A percentile compares a stretch with the other conserved stretches of the same genome.
These are phyloP conservation scores for Meriones unguiculatus DNA, from an alignment of 2,113 vertebrate species.

Conservation along the genomic window DNA sequence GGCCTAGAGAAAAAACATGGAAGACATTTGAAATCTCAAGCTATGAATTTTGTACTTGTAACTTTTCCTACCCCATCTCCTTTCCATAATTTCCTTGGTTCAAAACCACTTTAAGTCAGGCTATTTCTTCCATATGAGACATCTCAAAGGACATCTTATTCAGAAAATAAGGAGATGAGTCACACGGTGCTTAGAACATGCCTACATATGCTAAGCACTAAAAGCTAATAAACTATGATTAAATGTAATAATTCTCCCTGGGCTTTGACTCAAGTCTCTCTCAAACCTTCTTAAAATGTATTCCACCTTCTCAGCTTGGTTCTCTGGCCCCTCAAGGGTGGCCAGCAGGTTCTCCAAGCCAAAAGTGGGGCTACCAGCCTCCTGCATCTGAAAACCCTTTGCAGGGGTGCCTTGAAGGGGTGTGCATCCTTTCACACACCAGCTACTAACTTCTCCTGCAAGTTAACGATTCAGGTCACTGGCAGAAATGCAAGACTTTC, in stretches of 20 bases:
- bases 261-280: background rate
- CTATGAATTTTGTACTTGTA: constrained; percentile 51
- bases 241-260: background rate
- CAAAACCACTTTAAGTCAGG: background rate
- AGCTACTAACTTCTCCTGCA: constrained; percentile 82
- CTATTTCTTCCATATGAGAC: background rate
- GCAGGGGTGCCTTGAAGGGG: constrained; percentile 74
- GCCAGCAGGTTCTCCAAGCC: constrained; percentile 64
- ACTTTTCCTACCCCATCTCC: background rate
- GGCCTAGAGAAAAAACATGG: background rate
- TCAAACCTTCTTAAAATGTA: background rate
- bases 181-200: background rate
- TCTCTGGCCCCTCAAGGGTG: constrained; percentile 22
- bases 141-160: background rate
- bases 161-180: background rate
- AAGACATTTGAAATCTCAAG: constrained; percentile 14
- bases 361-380: constrained; percentile 52
- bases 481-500: constrained; percentile 80
- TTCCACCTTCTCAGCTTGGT: constrained; percentile 67
- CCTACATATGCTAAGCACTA: background rate
- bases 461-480: constrained; percentile 86
- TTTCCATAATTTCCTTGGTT: background rate
- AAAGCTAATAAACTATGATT: background rate
- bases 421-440: constrained; percentile 80
- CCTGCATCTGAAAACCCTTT: constrained; percentile 71